Evolutionary conservation across 2,888 invertebrate genomes (phyloP), one percentile per base, ranked within the genome.

Genomic region (Lasioglossum marginatum): DNA sequence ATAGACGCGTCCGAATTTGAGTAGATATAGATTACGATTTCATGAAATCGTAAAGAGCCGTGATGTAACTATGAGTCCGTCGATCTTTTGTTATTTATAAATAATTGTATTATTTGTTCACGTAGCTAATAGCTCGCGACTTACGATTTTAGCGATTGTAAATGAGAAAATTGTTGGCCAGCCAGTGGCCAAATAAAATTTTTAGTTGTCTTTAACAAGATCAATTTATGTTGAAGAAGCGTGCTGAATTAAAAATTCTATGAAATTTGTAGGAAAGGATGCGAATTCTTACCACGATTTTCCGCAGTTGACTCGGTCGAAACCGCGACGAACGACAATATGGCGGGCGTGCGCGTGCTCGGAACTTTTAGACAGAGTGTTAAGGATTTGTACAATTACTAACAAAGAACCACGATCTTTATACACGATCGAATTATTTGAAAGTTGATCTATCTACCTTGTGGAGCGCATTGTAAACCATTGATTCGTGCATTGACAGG

Each of bases 401-500:
- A 75, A 84, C 60, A 84, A 83, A 84, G 16, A 63, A 63, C 14
- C 60, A 27, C 14, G 14, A 60, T 27, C 83, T 80, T 84, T 86
- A 23, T 75, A 86, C 27, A 14, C 27, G 27, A 83, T 79, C 81
- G 70, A 81, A 71, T 73, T 71, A 70, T 90, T 75, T 83, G 78
- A 86, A 80, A 91, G 83, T 87, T 91, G 19, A 8, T n/a, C n/a
- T 16, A 6, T 16, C 34, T 43, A 63, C 6, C 8, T 8, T 90
- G 88, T 90, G 89, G 93, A 93, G 90, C 91, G 93, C 88, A 91
- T 63, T 93, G 90, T 92, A 89, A 79, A 93, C 94, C 92, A 90
- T 93, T 92, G 94, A 91, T 93, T 92, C 94, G 91, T 94, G 88
- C 93, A 93, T 95, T 94, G 92, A 94, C 95, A 95, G 95, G 94